These are phyloP conservation scores for Pangasianodon gigas DNA, from an alignment of 2,113 vertebrate genomes.

Conservation along the genomic window DNA sequence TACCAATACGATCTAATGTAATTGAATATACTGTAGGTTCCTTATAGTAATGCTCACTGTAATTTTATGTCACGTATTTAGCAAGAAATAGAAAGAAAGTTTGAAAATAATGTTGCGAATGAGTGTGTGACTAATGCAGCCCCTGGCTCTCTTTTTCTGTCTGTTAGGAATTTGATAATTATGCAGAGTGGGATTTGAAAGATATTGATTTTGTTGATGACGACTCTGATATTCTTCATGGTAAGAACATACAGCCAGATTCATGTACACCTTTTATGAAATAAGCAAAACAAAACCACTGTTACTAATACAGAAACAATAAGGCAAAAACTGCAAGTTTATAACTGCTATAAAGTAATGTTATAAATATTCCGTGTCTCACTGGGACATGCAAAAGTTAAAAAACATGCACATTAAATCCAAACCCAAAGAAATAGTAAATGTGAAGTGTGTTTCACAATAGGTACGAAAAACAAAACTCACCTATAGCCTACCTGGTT, in stretches of 20 bases:
- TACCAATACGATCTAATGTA: not conserved
- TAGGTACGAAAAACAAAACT: not conserved
- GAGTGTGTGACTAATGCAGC: not conserved
- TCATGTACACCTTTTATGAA: not conserved
- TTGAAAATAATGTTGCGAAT: not conserved
- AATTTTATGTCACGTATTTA: not conserved
- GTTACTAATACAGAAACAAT: not conserved
- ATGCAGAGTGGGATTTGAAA: conserved; percentile 98
- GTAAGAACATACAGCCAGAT: conserved; percentile 68
- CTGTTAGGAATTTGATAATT: conserved; percentile 97
- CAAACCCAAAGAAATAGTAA: not conserved
- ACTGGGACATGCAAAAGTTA: not conserved
- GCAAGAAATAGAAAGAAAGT: not conserved
- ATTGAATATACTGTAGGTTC: not conserved
- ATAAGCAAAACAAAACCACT: not conserved
- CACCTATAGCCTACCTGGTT: not conserved
- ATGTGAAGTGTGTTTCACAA: not conserved
- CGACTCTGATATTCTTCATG: conserved; percentile 93
- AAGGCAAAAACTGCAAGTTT: not conserved
- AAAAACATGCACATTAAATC: not conserved
- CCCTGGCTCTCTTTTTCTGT: not conserved
- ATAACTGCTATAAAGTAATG: not conserved
- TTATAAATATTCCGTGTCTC: not conserved
- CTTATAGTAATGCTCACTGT: not conserved
- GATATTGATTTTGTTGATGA: conserved; percentile 99